A percentile compares a stretch with the other conserved stretches of the same genome.
These are phyloP conservation scores for Xyrauchen texanus DNA, from an alignment of 2,113 vertebrate species.

Conservation along the genomic window DNA sequence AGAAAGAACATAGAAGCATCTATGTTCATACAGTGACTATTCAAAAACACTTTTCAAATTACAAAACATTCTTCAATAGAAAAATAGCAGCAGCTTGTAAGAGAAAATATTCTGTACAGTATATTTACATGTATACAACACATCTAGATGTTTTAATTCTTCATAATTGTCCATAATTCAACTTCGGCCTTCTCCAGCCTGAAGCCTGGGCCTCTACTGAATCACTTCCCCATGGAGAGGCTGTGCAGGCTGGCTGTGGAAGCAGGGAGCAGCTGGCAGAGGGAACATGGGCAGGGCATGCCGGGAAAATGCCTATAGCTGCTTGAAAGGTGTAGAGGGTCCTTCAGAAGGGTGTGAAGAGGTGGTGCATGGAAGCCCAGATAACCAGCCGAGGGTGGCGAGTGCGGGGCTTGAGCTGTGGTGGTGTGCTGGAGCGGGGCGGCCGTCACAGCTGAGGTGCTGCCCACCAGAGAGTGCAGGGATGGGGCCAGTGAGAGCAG, in stretches of 20 bases:
- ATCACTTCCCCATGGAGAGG: slow-evolving; percentile 75
- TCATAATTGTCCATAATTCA: slow-evolving; percentile 22
- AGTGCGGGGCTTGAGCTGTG: slow-evolving; percentile 63
- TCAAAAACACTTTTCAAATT: slow-evolving; percentile 17
- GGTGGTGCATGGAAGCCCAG: slow-evolving; percentile 71
- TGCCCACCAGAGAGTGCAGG: slow-evolving; percentile 66
- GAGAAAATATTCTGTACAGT: slow-evolving; percentile 56
- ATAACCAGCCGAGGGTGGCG: slow-evolving; percentile 67
- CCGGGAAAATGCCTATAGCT: slow-evolving; percentile 77
- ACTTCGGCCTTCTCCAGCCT: slow-evolving; percentile 26
- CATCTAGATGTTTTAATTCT: not conserved
- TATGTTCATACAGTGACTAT: slow-evolving; percentile 32
- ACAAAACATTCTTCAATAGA: slow-evolving; percentile 49
- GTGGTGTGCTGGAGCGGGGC: slow-evolving; percentile 43
- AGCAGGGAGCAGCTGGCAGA: slow-evolving; percentile 74
- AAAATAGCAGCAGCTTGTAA: slow-evolving; percentile 69
- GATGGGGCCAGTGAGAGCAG: slow-evolving; percentile 74
- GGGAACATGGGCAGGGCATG: slow-evolving; percentile 76
- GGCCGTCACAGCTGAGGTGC: slow-evolving; percentile 43
- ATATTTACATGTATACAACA: slow-evolving; percentile 61
- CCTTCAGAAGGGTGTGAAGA: slow-evolving; percentile 69
- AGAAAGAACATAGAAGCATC: slow-evolving; percentile 51
- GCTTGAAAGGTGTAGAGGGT: slow-evolving; percentile 69
- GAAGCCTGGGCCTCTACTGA: not conserved
- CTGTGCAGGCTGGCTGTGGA: slow-evolving; percentile 71